Base-by-base conservation (phyloP, 2,797 vertebrate species). In the Sebastes aleutianus region DNA sequence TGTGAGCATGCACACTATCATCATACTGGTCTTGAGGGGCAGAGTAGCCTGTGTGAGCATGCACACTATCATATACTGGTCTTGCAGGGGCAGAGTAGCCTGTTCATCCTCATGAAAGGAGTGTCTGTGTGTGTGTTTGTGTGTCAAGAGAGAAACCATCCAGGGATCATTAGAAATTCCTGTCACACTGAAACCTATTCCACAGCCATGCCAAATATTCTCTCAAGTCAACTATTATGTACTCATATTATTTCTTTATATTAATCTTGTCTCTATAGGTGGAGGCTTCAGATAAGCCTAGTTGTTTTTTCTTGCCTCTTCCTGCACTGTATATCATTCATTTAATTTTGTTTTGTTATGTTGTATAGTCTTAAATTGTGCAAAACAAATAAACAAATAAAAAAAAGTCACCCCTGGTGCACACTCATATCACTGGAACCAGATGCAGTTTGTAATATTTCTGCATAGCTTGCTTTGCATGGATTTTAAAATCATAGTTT, bases 121-220 rank as follows among this genome's bases (percentile, higher is more conserved):
- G 83, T 56, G 89, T 92, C 85, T 95, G 94, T 95, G 86, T 90
- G 65, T 79, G 75, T 80, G 39, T 43, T 43, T 43, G 39, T 43
- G 39, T 43, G 39, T 43, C 39, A 63, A 50, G 66, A 26, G 72
- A 62, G 77, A 53, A 53, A 47, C 75, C 76, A 76, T 77, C 77
- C 76, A 80, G 83, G 58, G 57, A 85, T 92, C 91, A 95, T 96
- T 95, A 91, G 72, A 62, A 7, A 95, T 95, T 94, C 95, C 68
- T 71, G 67, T 93, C 95, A 95, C 94, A 92, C 86, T 64, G 10
- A 57, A 79, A 81, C 77, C 88, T 58, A 80, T 87, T 80, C 71
- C 76, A 76, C 74, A 54, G 79, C 85, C 85, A 79, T 75, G 80
- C 81, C 85, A 84, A 2, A 69, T 78, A 70, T 39, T 56, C 47